These are phyloP conservation scores for Dermochelys coriacea DNA, from an alignment of 2,797 vertebrate genomes.

Conservation along the genomic window DNA sequence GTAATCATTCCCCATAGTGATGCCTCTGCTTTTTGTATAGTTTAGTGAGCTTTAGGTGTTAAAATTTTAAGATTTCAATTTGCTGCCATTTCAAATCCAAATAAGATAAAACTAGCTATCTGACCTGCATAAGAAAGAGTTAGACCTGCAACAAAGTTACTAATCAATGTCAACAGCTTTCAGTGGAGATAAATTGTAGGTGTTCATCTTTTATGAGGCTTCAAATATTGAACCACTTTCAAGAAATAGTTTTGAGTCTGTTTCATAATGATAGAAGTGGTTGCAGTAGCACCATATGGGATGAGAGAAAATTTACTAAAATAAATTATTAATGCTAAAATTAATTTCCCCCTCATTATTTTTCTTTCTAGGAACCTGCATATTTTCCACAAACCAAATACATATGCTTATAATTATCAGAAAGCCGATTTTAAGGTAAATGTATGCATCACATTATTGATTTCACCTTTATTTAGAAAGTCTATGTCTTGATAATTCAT, in stretches of 20 bases:
- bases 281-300: not conserved
- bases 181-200: not conserved
- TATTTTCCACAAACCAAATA: constrained; percentile 90
- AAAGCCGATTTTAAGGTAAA: constrained; percentile 90
- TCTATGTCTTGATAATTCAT: not conserved
- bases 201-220: not conserved
- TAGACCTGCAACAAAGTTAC: not conserved
- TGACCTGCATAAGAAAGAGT: not conserved
- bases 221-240: not conserved
- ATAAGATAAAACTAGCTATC: not conserved
- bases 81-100: not conserved
- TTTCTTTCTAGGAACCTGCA: constrained; percentile 84
- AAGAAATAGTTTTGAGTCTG: not conserved
- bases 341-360: constrained; percentile 23
- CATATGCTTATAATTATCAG: constrained; percentile 84
- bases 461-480: not conserved
- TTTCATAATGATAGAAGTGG: not conserved
- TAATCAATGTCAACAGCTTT: not conserved
- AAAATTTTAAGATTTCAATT: not conserved
- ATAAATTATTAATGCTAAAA: not conserved
- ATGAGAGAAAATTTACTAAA: not conserved
- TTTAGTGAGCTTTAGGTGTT: not conserved
- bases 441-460: not conserved
- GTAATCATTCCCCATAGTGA: not conserved
- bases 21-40: not conserved